A percentile compares a stretch with the other conserved stretches of the same genome.
These are phyloP conservation scores for Drosophila lacicola DNA, from an alignment of 2,888 invertebrate species.

Conservation along the genomic window DNA sequence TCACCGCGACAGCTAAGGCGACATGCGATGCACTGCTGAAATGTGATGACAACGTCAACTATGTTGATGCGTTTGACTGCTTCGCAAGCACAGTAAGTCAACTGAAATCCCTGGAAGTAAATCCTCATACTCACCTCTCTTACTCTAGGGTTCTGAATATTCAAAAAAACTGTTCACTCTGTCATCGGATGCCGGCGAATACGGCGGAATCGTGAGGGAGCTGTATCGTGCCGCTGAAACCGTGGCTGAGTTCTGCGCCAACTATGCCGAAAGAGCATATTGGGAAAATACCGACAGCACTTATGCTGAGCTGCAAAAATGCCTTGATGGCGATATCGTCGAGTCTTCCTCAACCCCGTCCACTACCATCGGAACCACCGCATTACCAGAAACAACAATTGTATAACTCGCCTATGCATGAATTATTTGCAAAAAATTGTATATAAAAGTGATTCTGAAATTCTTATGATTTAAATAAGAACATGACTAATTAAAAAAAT, in stretches of 20 bases:
- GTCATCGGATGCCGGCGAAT: constrained; percentile 7
- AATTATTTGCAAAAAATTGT: neutral
- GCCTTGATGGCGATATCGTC: constrained; percentile 19
- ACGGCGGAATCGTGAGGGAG: neutral
- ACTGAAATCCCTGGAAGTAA: too few relatives aligned
- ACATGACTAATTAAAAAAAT: neutral
- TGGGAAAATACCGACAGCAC: constrained; percentile 7
- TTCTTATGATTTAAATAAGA: neutral
- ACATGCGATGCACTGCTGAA: constrained; percentile 23
- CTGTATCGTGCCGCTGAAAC: neutral
- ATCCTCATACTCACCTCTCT: neutral
- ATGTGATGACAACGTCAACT: constrained; percentile 1
- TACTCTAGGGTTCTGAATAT: constrained; percentile 17
- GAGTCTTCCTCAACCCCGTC: neutral
- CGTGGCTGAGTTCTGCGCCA: constrained; percentile 16
- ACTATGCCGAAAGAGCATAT: constrained; percentile 17
- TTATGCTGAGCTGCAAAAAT: constrained; percentile 9
- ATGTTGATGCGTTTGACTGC: constrained; percentile 33
- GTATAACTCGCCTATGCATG: neutral
- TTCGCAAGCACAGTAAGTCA: constrained; percentile 33
- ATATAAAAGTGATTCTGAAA: too few relatives aligned
- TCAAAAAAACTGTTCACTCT: constrained; percentile 10
- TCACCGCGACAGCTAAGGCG: neutral
- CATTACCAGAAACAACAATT: neutral
- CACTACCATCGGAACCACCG: neutral